Evolutionary conservation across 2,113 vertebrate species (phyloP).

Genomic region (Alexandromys fortis): DNA sequence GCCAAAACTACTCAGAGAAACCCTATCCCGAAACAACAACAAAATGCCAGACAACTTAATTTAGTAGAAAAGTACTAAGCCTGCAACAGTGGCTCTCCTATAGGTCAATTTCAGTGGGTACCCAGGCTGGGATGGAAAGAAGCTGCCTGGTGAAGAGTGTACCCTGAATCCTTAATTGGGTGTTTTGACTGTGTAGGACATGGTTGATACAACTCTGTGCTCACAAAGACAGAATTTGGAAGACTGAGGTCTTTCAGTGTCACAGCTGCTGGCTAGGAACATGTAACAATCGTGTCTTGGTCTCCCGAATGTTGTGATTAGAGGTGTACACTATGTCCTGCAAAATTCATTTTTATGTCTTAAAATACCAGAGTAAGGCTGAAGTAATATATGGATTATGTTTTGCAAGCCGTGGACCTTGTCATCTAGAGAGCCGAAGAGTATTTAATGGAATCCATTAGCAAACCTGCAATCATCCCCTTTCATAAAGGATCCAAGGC

Average conservation of each 20-base stretch:
- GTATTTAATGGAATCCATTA: background rate
- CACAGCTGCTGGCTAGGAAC: too few relatives aligned
- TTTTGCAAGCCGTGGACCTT: constrained; percentile 2
- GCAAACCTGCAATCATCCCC: background rate
- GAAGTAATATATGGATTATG: background rate
- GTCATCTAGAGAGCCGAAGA: background rate
- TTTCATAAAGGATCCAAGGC: background rate
- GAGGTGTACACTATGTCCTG: background rate
- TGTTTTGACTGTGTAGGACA: background rate
- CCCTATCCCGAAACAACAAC: background rate
- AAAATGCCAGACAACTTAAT: background rate
- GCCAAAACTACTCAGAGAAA: background rate
- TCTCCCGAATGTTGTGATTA: background rate
- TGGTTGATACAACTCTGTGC: background rate
- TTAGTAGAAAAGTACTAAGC: background rate
- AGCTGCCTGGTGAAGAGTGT: background rate
- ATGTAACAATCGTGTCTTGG: background rate
- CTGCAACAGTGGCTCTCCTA: background rate
- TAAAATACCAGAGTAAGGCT: background rate
- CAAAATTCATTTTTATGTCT: constrained; percentile 26
- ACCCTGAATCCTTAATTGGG: too few relatives aligned
- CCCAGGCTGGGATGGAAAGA: background rate
- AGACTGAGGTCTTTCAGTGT: background rate
- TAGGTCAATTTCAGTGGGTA: background rate
- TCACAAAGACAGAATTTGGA: background rate